phyloP scores from a whole-genome alignment of 2,113 vertebrate species.

The Eurypyga helias region DNA sequence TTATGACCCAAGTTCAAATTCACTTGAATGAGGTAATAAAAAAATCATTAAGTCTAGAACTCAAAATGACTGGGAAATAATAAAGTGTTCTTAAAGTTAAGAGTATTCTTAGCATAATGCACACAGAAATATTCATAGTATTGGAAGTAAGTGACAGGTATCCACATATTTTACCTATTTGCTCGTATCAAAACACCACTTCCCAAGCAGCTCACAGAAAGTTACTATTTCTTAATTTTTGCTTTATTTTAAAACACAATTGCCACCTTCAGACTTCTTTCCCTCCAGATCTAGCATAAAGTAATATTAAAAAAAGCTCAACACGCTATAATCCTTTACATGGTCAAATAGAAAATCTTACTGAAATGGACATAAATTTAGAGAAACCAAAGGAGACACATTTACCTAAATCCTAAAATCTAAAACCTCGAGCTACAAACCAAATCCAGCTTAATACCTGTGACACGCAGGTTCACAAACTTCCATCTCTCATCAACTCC shows the following conservation, averaged over 20 bases:
- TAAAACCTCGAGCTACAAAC: neutral
- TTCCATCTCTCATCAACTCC: neutral
- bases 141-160: neutral
- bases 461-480: neutral
- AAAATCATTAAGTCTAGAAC: neutral
- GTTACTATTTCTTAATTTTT: neutral
- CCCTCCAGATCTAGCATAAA: neutral
- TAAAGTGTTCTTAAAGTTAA: neutral
- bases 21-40: neutral
- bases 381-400: neutral
- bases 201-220: neutral
- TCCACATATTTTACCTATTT: neutral
- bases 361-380: neutral
- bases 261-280: neutral
- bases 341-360: neutral
- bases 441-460: neutral
- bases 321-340: neutral
- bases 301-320: neutral
- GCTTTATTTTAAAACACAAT: neutral
- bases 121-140: neutral
- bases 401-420: too few species aligned
- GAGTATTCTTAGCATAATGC: neutral
- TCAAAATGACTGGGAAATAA: neutral
- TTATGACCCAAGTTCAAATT: neutral
- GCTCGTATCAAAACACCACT: neutral